A percentile compares a stretch with the other conserved stretches of the same genome.
Evolutionary conservation across 2,797 vertebrate species (phyloP).

Genomic region (Oreonectes daqikongensis): DNA sequence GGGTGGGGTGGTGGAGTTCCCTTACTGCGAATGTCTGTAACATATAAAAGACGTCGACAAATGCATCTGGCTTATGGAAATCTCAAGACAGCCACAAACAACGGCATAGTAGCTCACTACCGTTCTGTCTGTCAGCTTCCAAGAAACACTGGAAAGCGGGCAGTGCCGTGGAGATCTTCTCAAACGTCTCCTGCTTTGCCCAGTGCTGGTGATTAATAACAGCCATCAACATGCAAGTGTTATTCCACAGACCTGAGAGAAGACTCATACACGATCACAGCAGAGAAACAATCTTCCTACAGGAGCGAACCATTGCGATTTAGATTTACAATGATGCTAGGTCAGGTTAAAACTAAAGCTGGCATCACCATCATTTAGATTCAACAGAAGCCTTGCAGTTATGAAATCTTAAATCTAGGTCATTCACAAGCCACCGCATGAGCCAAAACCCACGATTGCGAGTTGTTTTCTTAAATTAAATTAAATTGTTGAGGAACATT

Average conservation of each 20-base stretch:
- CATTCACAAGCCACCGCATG: not conserved
- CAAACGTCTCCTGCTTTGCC: constrained; percentile 62
- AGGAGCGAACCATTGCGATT: not conserved
- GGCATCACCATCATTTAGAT: not conserved
- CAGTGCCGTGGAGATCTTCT: constrained; percentile 66
- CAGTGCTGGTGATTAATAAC: constrained; percentile 71
- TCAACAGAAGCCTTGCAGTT: not conserved
- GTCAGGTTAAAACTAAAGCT: not conserved
- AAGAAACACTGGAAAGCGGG: constrained; percentile 70
- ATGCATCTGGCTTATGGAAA: constrained; percentile 72
- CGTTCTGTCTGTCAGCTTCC: constrained; percentile 64
- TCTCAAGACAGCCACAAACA: constrained; percentile 78
- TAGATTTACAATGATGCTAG: not conserved
- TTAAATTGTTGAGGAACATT: constrained; percentile 12
- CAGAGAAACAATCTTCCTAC: not conserved
- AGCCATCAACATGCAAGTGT: constrained; percentile 69
- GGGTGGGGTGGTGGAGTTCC: constrained; percentile 51
- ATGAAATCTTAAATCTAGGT: constrained; percentile 32
- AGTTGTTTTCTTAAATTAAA: constrained; percentile 27
- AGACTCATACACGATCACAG: constrained; percentile 38
- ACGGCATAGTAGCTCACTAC: constrained; percentile 67
- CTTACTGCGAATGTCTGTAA: constrained; percentile 73
- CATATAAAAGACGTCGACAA: constrained; percentile 76
- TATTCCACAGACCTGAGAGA: constrained; percentile 70
- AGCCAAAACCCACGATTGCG: not conserved